These are phyloP conservation scores for Drosophila pegasa DNA, from an alignment of 2,888 invertebrate genomes.

Conservation along the genomic window DNA sequence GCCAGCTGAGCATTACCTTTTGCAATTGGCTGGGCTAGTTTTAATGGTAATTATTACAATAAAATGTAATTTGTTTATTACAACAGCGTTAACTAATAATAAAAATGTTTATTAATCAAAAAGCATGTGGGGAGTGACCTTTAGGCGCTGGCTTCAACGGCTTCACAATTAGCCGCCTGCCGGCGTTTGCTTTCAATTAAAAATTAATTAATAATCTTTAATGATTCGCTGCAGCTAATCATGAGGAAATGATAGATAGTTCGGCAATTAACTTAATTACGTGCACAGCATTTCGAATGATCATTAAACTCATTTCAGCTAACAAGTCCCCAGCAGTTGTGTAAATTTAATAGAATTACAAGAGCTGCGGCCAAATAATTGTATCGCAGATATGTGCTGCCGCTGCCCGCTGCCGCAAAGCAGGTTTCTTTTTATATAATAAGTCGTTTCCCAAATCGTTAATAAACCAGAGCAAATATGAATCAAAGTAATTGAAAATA, in stretches of 20 bases:
- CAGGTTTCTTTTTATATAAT: conserved; percentile 12
- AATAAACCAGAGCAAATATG: conserved; percentile 1
- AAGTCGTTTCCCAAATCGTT: conserved; percentile 2
- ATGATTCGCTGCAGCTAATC: conserved; percentile 61
- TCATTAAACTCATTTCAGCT: conserved; percentile 55
- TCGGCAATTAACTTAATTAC: conserved; percentile 66
- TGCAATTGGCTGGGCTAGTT: conserved; percentile 24
- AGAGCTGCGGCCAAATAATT: conserved; percentile 21
- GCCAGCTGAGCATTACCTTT: conserved; percentile 1
- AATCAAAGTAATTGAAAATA: conserved; percentile 1
- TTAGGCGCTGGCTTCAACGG: conserved; percentile 38
- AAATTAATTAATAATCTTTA: conserved; percentile 71
- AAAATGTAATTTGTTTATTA: conserved; percentile 40
- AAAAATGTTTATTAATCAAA: conserved; percentile 45
- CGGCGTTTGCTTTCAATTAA: conserved; percentile 61
- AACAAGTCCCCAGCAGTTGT: conserved; percentile 51
- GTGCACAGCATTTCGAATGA: conserved; percentile 33
- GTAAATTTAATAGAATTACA: conserved; percentile 52
- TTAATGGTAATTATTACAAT: conserved; percentile 36
- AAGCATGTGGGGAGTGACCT: conserved; percentile 38
- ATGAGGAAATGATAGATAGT: conserved; percentile 73
- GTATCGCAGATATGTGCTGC: background rate
- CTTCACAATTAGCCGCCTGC: conserved; percentile 47
- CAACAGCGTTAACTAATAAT: conserved; percentile 11
- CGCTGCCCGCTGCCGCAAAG: background rate